phyloP scores from a whole-genome alignment of 2,797 vertebrate genomes.

The Peromyscus attwateri region DNA sequence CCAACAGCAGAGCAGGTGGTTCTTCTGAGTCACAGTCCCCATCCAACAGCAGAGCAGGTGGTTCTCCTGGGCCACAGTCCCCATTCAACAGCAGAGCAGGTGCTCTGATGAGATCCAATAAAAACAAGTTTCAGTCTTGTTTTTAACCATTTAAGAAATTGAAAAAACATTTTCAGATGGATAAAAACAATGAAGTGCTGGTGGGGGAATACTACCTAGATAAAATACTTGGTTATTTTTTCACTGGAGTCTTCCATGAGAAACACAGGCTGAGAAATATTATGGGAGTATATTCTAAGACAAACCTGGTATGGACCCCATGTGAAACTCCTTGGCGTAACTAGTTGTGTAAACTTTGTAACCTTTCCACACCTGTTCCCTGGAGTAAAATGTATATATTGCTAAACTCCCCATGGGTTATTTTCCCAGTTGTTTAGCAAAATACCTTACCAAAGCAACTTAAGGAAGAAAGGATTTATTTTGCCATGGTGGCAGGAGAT shows the following conservation, averaged over 20 bases:
- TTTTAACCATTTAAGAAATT: conserved; percentile 16
- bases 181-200: background rate
- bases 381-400: conserved; percentile 8
- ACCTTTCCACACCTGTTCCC: background rate
- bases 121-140: background rate
- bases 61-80: no score
- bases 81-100: rapidly evolving
- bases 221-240: conserved; percentile 26
- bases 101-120: background rate
- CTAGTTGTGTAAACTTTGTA: background rate
- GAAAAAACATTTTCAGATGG: background rate
- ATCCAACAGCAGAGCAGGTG: background rate
- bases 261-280: background rate
- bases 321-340: background rate
- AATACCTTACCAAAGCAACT: background rate
- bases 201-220: background rate
- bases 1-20: background rate
- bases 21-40: no score
- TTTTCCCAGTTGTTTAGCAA: background rate
- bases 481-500: background rate
- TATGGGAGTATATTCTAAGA: background rate
- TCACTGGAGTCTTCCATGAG: background rate
- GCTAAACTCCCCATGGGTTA: background rate
- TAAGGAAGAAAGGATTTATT: background rate
- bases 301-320: background rate